Evolutionary conservation across 1,140 invertebrate genomes (phyloP).

Genomic region (Eufriesea mexicana): DNA sequence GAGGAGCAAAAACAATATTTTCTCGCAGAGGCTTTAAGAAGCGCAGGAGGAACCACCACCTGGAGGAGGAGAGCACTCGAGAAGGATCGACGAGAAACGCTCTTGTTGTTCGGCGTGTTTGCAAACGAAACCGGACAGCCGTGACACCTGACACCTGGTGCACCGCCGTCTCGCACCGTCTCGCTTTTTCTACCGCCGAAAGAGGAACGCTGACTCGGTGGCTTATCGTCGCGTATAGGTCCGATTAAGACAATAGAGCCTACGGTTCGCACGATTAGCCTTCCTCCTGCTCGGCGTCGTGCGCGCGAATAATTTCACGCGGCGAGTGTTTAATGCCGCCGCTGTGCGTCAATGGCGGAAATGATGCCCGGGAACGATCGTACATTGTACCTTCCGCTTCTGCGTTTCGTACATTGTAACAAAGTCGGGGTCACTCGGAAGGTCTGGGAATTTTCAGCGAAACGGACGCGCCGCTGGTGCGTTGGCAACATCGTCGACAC

Average conservation of each 20-base stretch:
- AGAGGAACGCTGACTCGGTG: constrained; percentile 45
- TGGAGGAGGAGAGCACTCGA: constrained; percentile 20
- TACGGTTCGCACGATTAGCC: constrained; percentile 66
- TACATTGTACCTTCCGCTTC: too few species aligned
- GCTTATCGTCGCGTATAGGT: constrained; percentile 25
- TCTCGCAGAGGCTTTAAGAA: not conserved
- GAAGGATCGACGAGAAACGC: constrained; percentile 45
- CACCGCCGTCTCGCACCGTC: constrained; percentile 43
- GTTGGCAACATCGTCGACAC: constrained; percentile 43
- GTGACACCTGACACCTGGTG: constrained; percentile 78
- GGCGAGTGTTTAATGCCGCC: not conserved
- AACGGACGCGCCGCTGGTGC: not conserved
- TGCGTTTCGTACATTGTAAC: too few species aligned
- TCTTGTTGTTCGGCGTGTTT: constrained; percentile 67
- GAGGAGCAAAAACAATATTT: constrained; percentile 35
- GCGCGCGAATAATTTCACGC: constrained; percentile 41
- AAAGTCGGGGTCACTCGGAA: too few species aligned
- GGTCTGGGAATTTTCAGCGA: not conserved
- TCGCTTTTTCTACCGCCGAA: constrained; percentile 42
- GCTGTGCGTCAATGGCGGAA: too few species aligned
- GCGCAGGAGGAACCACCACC: constrained; percentile 9
- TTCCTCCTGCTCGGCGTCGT: constrained; percentile 9
- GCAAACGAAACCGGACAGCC: constrained; percentile 78
- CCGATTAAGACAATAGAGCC: constrained; percentile 70
- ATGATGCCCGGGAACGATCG: too few species aligned